Conservation (phyloP, 2,888 invertebrate genomes). For the Eristalinus aeneus region DNA sequence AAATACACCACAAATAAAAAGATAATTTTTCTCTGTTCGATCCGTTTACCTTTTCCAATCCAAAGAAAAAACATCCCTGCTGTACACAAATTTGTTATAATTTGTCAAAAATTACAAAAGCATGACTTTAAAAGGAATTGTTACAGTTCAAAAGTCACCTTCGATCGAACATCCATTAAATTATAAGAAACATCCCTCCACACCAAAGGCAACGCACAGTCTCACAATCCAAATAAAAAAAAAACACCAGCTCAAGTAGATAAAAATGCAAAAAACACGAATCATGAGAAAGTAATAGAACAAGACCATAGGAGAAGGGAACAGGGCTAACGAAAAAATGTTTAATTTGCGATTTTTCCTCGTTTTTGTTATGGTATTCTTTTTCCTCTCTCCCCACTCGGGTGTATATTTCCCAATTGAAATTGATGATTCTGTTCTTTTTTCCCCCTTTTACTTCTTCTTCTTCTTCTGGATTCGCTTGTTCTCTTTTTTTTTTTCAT, state of each 20-base stretch:
- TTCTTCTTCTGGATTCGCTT: background rate
- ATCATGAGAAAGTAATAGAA: background rate
- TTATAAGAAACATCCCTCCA: background rate
- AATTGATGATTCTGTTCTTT: constrained; percentile 29
- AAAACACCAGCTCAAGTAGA: background rate
- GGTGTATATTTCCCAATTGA: constrained; percentile 34
- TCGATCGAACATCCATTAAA: background rate
- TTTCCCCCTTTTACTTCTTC: background rate
- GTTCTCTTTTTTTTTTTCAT: background rate
- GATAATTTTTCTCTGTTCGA: too few relatives aligned
- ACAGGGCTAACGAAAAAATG: background rate
- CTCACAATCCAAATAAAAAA: background rate
- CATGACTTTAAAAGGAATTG: background rate
- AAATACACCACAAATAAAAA: too few relatives aligned
- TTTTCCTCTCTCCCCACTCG: constrained; percentile 8
- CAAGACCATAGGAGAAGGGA: background rate
- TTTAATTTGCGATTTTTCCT: constrained; percentile 46
- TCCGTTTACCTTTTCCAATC: too few relatives aligned
- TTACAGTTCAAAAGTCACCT: background rate
- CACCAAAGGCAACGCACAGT: background rate
- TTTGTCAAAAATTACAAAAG: background rate
- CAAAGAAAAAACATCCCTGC: too few relatives aligned
- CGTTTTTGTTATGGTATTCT: constrained; percentile 4
- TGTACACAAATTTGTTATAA: too few relatives aligned
- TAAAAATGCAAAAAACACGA: background rate